Percentiles rank a stretch among this genome's conserved stretches.
Conservation (phyloP, 2,113 vertebrate genomes). For the Corydoras sp. region DNA sequence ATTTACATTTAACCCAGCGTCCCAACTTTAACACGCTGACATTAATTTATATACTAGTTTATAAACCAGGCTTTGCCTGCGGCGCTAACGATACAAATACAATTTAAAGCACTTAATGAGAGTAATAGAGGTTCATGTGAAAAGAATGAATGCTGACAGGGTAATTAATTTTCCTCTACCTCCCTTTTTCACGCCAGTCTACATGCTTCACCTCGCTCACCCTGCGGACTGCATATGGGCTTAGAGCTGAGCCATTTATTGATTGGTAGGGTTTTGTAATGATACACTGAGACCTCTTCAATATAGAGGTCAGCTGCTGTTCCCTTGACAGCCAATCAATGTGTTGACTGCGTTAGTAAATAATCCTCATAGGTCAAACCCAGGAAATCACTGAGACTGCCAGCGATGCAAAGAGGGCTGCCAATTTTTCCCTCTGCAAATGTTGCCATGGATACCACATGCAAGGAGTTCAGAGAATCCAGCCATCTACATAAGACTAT, state of each 20-base stretch:
- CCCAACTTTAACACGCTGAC: background rate
- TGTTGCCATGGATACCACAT: slow-evolving; percentile 50
- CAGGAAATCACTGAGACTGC: slow-evolving; percentile 41
- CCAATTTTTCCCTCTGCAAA: slow-evolving; percentile 34
- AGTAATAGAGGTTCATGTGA: slow-evolving; percentile 17
- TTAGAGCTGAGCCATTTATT: slow-evolving; percentile 40
- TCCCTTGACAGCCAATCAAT: slow-evolving; percentile 47
- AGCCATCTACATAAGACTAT: slow-evolving; percentile 22
- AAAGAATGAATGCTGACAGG: slow-evolving; percentile 21
- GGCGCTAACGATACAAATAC: slow-evolving; percentile 13
- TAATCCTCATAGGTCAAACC: slow-evolving; percentile 45
- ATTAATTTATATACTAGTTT: slow-evolving; percentile 1
- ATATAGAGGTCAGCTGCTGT: slow-evolving; percentile 39
- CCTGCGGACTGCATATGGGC: slow-evolving; percentile 37
- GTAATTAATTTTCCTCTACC: slow-evolving; percentile 30
- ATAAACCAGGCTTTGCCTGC: slow-evolving; percentile 9
- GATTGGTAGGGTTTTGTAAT: slow-evolving; percentile 43
- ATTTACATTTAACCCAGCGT: too few species aligned
- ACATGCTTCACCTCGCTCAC: slow-evolving; percentile 35
- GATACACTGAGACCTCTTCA: slow-evolving; percentile 43
- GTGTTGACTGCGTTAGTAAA: slow-evolving; percentile 46
- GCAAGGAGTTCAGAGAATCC: slow-evolving; percentile 32
- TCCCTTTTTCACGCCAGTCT: slow-evolving; percentile 26
- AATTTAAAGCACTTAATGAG: slow-evolving; percentile 26
- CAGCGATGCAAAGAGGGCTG: slow-evolving; percentile 31